Evolutionary conservation across 2,113 vertebrate genomes (phyloP), one percentile per base, ranked within the genome.

Genomic region (Noturus placidus): DNA sequence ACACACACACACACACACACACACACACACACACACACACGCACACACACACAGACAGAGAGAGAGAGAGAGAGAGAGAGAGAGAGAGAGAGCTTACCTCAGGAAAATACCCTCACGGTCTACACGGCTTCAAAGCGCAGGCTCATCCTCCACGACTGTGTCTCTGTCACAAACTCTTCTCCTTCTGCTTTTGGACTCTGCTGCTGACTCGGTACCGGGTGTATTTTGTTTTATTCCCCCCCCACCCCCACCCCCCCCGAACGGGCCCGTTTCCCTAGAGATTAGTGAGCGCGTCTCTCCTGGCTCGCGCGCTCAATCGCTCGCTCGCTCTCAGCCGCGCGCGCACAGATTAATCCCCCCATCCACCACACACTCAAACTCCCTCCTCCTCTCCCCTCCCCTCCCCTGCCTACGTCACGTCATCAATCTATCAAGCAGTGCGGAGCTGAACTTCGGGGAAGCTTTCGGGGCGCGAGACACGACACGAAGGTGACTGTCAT

Each of bases 241-340:
- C 38, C 46, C 46, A n/a, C n/a, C n/a, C n/a, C n/a, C n/a, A n/a
- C 5, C 5, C 4, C 38, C 46, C 46, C 88, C 87, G 89, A 94
- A 91, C 91, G 91, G 84, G 56, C 88, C 87, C 90, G 89, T 93
- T 92, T 95, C 91, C 92, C 89, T 84, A 76, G 89, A 96, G 94
- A 95, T 95, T 94, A 96, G 94, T 86, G 91, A 96, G 94, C 88
- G 91, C 92, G 92, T 91, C 92, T 91, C 90, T 88, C 82, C 92
- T 22, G 52, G 91, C 87, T 88, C 81, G 90, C 93, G 92, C n/a
- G 0, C 90, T 78, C 52, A 19, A 10, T n/a, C 74, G 42, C 83
- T 35, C 57, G 22, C 83, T 86, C 59, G 25, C 78, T 46, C 76
- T 65, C 85, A 69, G 79, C 80, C 92, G 92, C 87, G 89, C 83